Base-by-base conservation (phyloP, 92 coral and sea anemone species). In the Phymanthus crucifer region DNA sequence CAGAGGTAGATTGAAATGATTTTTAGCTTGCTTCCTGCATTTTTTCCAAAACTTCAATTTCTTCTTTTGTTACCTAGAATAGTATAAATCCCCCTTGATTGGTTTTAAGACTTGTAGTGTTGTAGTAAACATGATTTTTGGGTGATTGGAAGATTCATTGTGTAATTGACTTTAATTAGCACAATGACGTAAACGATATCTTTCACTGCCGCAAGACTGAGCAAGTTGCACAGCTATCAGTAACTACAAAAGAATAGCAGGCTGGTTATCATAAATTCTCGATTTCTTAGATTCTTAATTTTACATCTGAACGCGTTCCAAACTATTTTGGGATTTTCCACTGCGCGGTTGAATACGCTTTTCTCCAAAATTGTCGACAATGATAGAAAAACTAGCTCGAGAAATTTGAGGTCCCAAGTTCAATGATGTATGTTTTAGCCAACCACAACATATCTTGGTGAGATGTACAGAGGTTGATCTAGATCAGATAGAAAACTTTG, bases 401-500 rank as follows among this genome's bases (percentile, higher is more conserved):
- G 68, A 61, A 29, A 4, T 27, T 27, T 3, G 68, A 61, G 16
- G 68, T 61, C 68, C 68, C 33, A 17, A 10, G 13, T 29, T 54
- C 68, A 6, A 61, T 12, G 32, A 1, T 24, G 34, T 61, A 27
- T 61, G 34, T 61, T 27, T 61, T 61, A 61, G 33, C 10, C 26
- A 61, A 61, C 68, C 68, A 61, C 68, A 61, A 27, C 4, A 27
- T 9, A 61, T 27, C 68, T 29, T 12, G 34, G 33, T 27, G 29
- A 61, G 68, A 61, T 61, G 68, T 61, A 61, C 68, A 23, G 27
- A 27, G 64, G 27, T 61, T 61, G 58, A 37, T 65, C 36, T 40
- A 64, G 80, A 75, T 75, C n/a, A 77, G 72, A 43, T 35, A 77
- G 34, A 65, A 61, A 37, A 61, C 72, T 2, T 26, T 77, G 32